These are phyloP conservation scores for Catocala fraxini DNA, from an alignment of 2,888 invertebrate species.

Conservation along the genomic window DNA sequence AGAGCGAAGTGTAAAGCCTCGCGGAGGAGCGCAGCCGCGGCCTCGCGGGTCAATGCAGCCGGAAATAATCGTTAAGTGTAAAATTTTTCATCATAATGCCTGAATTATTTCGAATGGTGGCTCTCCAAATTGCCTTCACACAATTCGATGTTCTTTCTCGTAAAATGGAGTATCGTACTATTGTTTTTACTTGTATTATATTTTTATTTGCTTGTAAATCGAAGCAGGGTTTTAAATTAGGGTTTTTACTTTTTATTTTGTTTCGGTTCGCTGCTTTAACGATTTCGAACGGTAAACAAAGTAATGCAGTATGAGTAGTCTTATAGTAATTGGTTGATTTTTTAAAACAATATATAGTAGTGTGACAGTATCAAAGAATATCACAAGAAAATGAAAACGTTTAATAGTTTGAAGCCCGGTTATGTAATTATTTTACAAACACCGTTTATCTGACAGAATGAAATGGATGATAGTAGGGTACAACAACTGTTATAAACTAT, in stretches of 20 bases:
- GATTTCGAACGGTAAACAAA: neutral
- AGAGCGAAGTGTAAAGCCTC: conserved; percentile 52
- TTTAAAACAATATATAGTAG: too few species aligned
- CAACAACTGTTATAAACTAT: too few species aligned
- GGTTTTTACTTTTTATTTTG: conserved; percentile 2
- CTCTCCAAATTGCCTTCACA: conserved; percentile 34
- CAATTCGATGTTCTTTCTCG: conserved; percentile 23
- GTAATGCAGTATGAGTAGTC: neutral
- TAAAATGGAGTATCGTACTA: conserved; percentile 21
- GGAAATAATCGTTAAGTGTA: conserved; percentile 73
- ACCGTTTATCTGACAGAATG: too few species aligned
- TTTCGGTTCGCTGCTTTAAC: neutral
- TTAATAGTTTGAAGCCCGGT: too few species aligned
- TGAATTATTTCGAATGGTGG: conserved; percentile 45
- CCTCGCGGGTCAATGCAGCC: conserved; percentile 58
- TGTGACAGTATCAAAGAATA: too few species aligned
- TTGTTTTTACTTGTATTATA: conserved; percentile 22
- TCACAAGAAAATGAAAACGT: too few species aligned
- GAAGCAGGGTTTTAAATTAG: conserved; percentile 2
- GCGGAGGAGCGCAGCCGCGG: conserved; percentile 43
- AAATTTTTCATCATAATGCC: conserved; percentile 52
- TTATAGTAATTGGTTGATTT: too few species aligned
- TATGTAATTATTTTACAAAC: too few species aligned
- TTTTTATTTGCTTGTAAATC: conserved; percentile 11
- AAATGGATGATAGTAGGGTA: too few species aligned